phyloP scores from a whole-genome alignment of 2,113 vertebrate genomes.

The Athene cunicularia region DNA sequence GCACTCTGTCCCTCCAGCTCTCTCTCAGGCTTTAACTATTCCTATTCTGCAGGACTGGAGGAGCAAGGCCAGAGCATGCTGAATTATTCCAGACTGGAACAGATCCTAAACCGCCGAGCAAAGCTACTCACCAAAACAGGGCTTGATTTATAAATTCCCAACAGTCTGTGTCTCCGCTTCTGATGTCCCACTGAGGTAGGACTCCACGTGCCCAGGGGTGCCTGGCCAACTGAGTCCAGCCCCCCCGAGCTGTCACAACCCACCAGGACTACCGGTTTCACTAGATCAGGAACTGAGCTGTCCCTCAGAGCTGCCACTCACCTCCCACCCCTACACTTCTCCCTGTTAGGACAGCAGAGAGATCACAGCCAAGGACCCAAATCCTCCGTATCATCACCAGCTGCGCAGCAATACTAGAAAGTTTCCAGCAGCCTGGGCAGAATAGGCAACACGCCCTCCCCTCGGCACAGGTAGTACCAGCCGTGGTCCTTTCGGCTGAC shows the following conservation, averaged over 20 bases:
- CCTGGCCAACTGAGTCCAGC: neutral
- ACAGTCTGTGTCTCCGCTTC: neutral
- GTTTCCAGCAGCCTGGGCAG: neutral
- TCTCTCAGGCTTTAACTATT: neutral
- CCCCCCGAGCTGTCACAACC: neutral
- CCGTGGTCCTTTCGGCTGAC: neutral
- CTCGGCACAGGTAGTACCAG: neutral
- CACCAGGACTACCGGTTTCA: neutral
- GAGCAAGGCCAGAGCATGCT: neutral
- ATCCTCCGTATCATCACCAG: neutral
- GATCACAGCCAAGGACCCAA: neutral
- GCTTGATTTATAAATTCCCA: neutral
- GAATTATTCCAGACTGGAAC: neutral
- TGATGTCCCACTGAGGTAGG: neutral
- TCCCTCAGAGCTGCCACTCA: neutral
- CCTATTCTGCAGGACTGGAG: neutral
- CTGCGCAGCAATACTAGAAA: neutral
- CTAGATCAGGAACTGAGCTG: neutral
- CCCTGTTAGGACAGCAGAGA: neutral
- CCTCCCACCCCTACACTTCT: neutral
- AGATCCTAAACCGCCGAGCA: neutral
- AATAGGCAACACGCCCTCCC: neutral
- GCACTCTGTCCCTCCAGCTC: neutral
- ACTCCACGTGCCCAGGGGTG: neutral
- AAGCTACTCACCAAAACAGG: neutral